Base-by-base conservation (phyloP, 2,888 invertebrate genomes). In the Bembecia ichneumoniformis region DNA sequence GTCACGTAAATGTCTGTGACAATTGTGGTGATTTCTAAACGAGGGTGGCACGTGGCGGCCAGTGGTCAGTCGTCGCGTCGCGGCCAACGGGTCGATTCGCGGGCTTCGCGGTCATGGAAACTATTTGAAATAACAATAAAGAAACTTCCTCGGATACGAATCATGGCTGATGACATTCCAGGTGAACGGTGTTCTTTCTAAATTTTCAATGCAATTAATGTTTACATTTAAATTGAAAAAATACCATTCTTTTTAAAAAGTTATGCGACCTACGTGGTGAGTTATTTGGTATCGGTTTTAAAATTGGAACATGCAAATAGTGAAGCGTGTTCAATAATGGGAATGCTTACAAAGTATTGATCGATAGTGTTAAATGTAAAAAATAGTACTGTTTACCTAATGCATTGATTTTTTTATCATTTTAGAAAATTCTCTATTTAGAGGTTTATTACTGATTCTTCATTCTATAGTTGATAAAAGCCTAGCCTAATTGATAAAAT, bases 111-210 rank as follows among this genome's bases (percentile, higher is more conserved):
- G 66, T 65, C 68, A 76, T 77, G 77, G 66, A 58, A 56, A 58
- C 49, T 51, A 51, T 44, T 40, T 51, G 40, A 40, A 40, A 28
- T 28, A 28, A 28, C 28, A 28, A 28, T 28, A 28, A 13, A 56
- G 51, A 52, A 51, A 45, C 49, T 51, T 55, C 35, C 34, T 45
- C 17, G 46, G 11, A 36, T 35, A 43, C 45, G 5, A 52, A 60
- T 58, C 72, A 80, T 80, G 81, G 69, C 77, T 36, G 86, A 86
- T 61, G 86, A 84, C 58, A 84, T 86, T 68, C 86, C 86, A 81
- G 86, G 86, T 86, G 64, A 72, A 43, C 47, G 46, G 53, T 54
- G 58, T 66, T 60, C 51, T 44, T 14, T 15, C 17, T 13, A 44
- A 44, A 44, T 40, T 40, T 40, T 11, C 5, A 40, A n/a, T 40